Evolutionary conservation across 2,888 invertebrate genomes (phyloP).

Genomic region (Timandra comae): DNA sequence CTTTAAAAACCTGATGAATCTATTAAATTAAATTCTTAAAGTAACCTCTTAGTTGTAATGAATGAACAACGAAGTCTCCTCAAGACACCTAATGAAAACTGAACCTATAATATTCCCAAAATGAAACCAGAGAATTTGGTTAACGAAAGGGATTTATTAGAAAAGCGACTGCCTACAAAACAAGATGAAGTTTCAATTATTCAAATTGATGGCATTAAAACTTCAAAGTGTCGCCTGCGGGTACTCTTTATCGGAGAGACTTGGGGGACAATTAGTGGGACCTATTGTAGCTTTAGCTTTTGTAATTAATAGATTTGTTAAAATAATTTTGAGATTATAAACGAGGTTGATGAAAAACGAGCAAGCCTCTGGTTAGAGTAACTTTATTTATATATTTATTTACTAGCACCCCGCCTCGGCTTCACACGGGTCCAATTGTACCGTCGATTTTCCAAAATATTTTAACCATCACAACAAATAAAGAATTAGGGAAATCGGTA

Average conservation of each 20-base stretch:
- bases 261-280: constrained; percentile 33
- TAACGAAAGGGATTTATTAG: constrained; percentile 28
- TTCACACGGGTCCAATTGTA: too few relatives aligned
- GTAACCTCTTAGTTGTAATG: background rate
- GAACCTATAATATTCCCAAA: constrained; percentile 8
- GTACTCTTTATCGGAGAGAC: constrained; percentile 27
- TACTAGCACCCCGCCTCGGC: too few relatives aligned
- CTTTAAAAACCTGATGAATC: too few relatives aligned
- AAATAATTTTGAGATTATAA: constrained; percentile 5
- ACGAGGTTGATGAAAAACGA: background rate
- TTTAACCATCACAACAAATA: too few relatives aligned
- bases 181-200: constrained; percentile 52
- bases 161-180: constrained; percentile 26
- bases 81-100: constrained; percentile 2
- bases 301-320: constrained; percentile 18
- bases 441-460: too few relatives aligned
- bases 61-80: too few relatives aligned
- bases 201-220: constrained; percentile 50
- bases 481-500: too few relatives aligned
- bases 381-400: too few relatives aligned
- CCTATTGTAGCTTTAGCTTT: constrained; percentile 28
- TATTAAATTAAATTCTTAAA: too few relatives aligned
- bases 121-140: constrained; percentile 16
- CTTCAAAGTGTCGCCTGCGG: constrained; percentile 48
- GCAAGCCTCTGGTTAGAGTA: too few relatives aligned